These are phyloP conservation scores for Heliconius hermathena DNA, from an alignment of 1,140 invertebrate species.

Conservation along the genomic window DNA sequence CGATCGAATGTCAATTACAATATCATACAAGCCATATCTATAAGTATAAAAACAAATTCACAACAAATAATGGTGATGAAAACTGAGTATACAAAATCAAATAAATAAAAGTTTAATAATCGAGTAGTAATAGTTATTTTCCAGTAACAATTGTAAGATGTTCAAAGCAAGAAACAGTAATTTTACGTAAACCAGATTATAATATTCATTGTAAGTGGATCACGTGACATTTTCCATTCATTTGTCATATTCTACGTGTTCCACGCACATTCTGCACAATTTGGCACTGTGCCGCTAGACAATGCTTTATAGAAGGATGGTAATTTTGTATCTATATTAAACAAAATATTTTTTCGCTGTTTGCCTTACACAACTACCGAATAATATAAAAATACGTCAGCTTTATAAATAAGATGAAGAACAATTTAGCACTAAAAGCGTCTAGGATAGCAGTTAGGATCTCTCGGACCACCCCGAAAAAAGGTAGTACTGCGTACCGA, in stretches of 20 bases:
- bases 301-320: conserved; percentile 49
- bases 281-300: conserved; percentile 69
- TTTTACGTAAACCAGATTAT: background rate
- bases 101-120: too few relatives aligned
- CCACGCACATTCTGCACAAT: conserved; percentile 50
- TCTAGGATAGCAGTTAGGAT: background rate
- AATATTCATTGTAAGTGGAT: conserved; percentile 13
- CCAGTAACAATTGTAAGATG: background rate
- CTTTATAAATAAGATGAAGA: background rate
- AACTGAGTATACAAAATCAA: too few relatives aligned
- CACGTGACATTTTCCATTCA: conserved; percentile 74
- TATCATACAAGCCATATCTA: too few relatives aligned
- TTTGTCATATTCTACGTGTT: conserved; percentile 68
- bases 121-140: background rate
- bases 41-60: too few relatives aligned
- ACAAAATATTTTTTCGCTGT: background rate
- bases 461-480: too few relatives aligned
- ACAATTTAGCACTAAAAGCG: background rate
- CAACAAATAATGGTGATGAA: too few relatives aligned
- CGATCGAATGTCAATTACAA: background rate
- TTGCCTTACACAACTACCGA: background rate
- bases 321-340: conserved; percentile 10
- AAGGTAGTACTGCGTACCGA: too few relatives aligned
- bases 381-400: background rate
- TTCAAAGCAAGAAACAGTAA: background rate